Conservation (phyloP, 2,888 invertebrate genomes). For the Drosophila mercatorum region DNA sequence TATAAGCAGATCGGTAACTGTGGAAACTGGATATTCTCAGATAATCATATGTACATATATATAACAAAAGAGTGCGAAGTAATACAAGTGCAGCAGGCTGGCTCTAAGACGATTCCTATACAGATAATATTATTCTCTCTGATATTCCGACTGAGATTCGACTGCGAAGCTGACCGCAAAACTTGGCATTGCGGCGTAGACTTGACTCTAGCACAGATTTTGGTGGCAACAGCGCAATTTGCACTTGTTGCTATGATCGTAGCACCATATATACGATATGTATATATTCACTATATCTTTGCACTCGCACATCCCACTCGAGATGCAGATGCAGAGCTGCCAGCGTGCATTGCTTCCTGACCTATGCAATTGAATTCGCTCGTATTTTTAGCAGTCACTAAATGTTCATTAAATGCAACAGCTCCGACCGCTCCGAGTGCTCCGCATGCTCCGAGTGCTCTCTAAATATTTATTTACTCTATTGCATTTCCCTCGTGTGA, state of each 20-base stretch:
- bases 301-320: not conserved
- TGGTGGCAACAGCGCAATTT: conserved; percentile 55
- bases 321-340: not conserved
- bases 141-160: conserved; percentile 2
- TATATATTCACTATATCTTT: conserved; percentile 25
- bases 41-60: not conserved
- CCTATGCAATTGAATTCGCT: conserved; percentile 44
- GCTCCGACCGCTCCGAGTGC: not conserved
- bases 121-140: not conserved
- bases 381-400: conserved; percentile 40
- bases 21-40: not conserved
- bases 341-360: conserved; percentile 40
- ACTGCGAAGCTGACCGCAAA: conserved; percentile 35
- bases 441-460: not conserved
- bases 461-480: conserved; percentile 3
- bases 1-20: conserved; percentile 6
- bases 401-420: conserved; percentile 18
- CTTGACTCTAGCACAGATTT: conserved; percentile 24
- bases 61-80: not conserved
- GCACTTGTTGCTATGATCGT: conserved; percentile 37
- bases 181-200: conserved; percentile 25
- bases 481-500: not conserved
- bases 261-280: not conserved
- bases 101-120: not conserved
- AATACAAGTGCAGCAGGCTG: conserved; percentile 5